Conservation (phyloP, 2,888 invertebrate genomes). For the Euclidia mi region DNA sequence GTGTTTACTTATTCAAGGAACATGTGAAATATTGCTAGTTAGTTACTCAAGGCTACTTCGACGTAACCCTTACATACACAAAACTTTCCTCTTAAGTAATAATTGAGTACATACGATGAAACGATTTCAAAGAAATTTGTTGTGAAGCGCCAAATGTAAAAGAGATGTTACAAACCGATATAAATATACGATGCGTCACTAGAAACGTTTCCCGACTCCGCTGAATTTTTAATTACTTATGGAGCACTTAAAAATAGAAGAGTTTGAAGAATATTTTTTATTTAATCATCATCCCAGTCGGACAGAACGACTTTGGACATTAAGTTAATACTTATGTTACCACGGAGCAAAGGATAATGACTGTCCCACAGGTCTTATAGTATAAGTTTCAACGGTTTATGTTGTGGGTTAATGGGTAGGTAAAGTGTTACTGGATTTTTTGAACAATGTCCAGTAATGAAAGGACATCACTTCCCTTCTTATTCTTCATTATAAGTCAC, state of each 20-base stretch:
- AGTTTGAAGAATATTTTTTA: neutral
- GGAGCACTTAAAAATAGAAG: neutral
- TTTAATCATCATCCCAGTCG: neutral
- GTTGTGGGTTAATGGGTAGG: no score
- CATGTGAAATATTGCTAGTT: neutral
- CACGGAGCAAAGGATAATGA: no score
- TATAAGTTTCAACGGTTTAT: no score
- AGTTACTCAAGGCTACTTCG: constrained; percentile 11
- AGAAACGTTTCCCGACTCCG: constrained; percentile 1
- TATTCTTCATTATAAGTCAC: no score
- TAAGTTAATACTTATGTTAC: no score
- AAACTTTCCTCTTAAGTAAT: constrained; percentile 16
- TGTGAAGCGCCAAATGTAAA: constrained; percentile 14
- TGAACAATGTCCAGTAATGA: no score
- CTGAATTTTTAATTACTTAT: constrained; percentile 5
- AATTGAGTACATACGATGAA: constrained; percentile 18
- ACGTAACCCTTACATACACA: constrained; percentile 9
- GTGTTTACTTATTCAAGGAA: neutral
- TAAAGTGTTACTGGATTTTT: no score
- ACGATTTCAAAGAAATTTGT: constrained; percentile 16
- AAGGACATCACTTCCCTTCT: no score
- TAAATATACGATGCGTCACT: neutral
- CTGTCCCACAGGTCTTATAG: no score
- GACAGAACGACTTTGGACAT: neutral
- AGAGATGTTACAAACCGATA: constrained; percentile 10